Evolutionary conservation across 2,797 vertebrate species (phyloP), one percentile per base, ranked within the genome.

Genomic region (Hylomyscus alleni): DNA sequence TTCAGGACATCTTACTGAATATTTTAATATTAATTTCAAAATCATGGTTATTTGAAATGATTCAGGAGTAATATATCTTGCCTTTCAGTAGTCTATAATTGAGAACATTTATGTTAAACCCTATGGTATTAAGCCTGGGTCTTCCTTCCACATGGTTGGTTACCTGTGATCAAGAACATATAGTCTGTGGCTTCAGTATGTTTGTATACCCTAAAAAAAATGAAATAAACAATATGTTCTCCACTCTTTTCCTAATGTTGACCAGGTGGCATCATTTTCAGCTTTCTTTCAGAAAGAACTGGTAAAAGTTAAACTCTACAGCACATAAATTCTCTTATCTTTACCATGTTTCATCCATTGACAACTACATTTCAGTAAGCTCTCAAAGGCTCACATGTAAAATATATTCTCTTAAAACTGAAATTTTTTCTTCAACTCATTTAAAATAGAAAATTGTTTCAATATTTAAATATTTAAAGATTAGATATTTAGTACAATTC

Each of bases 21-120:
- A 58, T 60, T 60, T 58, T 89, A 56, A 75, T 75, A 75, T 58
- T 88, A 89, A 58, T 76, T 76, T 76, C 73, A 76, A 76, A 76
- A 76, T 22, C 12, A 15, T 24, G 47, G 17, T 60, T 34, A 8
- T 13, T 89, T 47, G 37, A 73, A 34, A 31, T 78, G 22, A 5
- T 65, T 65, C 31, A 31, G 65, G 29, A 62, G n/a, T 47, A 90
- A 47, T 20, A 24, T 86, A 1, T 62, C 31, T 13, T 58, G 60
- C 24, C 62, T 92, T 75, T 40, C 58, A 37, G 20, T 72, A 80
- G 17, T 24, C 60, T 29, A 82, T 10, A 88, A 62, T 56, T 50
- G 26, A 73, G 34, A 56, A 67, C 12, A 77, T 77, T 69, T 77
- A 29, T 69, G 47, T 56, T 29, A n/a, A 26, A 84, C 19, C 29